Conservation (phyloP, 2,888 invertebrate species). For the Nasonovia ribisnigri region DNA sequence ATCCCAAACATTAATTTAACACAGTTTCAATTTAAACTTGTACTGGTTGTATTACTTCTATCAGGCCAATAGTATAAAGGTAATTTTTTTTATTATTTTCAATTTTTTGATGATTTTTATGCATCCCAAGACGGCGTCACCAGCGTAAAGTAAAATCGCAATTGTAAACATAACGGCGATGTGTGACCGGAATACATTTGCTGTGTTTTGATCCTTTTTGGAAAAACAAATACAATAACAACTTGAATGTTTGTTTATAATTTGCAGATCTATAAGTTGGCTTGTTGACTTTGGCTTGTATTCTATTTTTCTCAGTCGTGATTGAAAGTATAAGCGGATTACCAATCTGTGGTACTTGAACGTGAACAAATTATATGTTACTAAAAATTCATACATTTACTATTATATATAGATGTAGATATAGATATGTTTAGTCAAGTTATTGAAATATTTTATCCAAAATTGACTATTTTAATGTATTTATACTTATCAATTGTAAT, state of each 20-base stretch:
- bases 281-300: slow-evolving; percentile 62
- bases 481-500: neutral
- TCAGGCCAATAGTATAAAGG: neutral
- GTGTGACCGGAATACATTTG: slow-evolving; percentile 63
- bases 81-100: slow-evolving; percentile 23
- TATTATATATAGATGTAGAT: neutral
- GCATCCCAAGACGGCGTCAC: slow-evolving; percentile 22
- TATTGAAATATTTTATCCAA: neutral
- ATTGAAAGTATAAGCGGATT: slow-evolving; percentile 64
- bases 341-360: slow-evolving; percentile 55
- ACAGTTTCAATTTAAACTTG: slow-evolving; percentile 8
- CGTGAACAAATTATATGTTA: slow-evolving; percentile 43
- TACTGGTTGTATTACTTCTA: neutral
- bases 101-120: slow-evolving; percentile 9
- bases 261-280: slow-evolving; percentile 58
- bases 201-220: slow-evolving; percentile 41
- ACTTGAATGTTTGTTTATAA: slow-evolving; percentile 64
- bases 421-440: neutral
- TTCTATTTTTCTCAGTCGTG: slow-evolving; percentile 60
- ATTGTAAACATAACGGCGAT: slow-evolving; percentile 55
- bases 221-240: slow-evolving; percentile 61
- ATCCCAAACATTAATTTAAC: neutral
- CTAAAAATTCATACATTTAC: neutral
- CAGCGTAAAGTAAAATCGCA: slow-evolving; percentile 37
- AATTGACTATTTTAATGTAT: neutral